These are phyloP conservation scores for Oeneis ivallda DNA, from an alignment of 2,888 invertebrate species.

Conservation along the genomic window DNA sequence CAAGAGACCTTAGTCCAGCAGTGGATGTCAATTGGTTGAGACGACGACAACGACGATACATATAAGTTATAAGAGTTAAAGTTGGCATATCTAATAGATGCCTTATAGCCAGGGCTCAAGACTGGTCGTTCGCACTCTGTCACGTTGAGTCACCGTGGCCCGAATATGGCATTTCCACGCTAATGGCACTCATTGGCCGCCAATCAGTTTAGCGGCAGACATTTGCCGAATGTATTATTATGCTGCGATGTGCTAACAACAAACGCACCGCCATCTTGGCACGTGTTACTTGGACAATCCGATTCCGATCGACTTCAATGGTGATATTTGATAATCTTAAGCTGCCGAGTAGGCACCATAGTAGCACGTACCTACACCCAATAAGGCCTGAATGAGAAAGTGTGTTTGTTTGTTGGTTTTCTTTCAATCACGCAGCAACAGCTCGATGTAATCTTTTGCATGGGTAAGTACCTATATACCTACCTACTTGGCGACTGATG, in stretches of 20 bases:
- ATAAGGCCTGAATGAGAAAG: no score
- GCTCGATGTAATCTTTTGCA: no score
- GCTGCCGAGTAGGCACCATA: neutral
- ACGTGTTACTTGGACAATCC: conserved; percentile 55
- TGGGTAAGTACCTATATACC: no score
- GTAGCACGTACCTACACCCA: no score
- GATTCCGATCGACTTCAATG: conserved; percentile 49
- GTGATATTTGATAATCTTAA: conserved; percentile 34
- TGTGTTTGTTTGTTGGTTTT: no score
- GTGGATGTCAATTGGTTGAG: no score
- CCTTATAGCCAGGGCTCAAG: conserved; percentile 41
- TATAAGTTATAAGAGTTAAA: neutral
- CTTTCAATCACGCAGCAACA: no score
- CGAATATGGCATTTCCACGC: conserved; percentile 62
- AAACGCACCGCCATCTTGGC: conserved; percentile 50
- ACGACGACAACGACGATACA: no score
- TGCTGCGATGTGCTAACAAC: conserved; percentile 47
- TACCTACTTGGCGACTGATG: no score
- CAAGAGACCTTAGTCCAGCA: no score
- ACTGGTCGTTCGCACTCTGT: conserved; percentile 47
- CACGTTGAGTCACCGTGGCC: conserved; percentile 58
- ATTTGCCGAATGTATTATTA: conserved; percentile 61
- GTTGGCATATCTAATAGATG: neutral
- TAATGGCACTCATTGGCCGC: conserved; percentile 70
- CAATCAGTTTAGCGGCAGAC: conserved; percentile 68